Evolutionary conservation across 2,113 vertebrate genomes (phyloP).

Genomic region (Sialia sialis): DNA sequence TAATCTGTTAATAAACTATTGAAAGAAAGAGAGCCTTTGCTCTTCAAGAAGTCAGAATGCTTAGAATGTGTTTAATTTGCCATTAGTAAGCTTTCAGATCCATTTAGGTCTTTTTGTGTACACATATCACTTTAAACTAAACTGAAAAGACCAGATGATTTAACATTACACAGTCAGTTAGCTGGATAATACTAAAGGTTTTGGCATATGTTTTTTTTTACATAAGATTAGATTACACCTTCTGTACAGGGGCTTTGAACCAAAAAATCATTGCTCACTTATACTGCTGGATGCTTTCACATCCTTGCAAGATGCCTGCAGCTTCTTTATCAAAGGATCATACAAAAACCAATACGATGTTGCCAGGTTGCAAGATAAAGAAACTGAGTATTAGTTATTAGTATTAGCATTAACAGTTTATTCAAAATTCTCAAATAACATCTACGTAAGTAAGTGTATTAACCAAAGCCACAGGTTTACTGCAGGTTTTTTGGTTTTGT

Average conservation of each 20-base stretch:
- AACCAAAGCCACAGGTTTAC: neutral
- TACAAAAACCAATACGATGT: neutral
- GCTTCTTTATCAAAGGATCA: neutral
- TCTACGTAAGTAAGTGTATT: neutral
- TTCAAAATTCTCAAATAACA: neutral
- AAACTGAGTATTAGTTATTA: neutral
- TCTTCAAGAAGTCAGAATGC: neutral
- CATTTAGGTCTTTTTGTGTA: neutral
- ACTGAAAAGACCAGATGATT: constrained; percentile 34
- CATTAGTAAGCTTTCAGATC: constrained; percentile 24
- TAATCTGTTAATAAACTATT: neutral
- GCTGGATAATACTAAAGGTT: constrained; percentile 28
- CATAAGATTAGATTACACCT: neutral
- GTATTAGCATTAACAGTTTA: neutral
- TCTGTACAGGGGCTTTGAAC: constrained; percentile 29
- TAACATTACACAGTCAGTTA: constrained; percentile 30
- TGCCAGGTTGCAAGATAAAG: neutral
- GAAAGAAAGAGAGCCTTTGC: neutral
- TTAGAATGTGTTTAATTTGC: constrained; percentile 12
- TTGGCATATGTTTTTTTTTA: constrained; percentile 44
- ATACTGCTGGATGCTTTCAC: neutral
- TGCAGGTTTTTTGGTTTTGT: neutral
- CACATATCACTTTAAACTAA: neutral
- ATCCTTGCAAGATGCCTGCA: neutral
- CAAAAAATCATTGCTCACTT: constrained; percentile 30